A percentile compares a stretch with the other conserved stretches of the same genome.
Conservation (phyloP, 1,140 invertebrate species). For the Tetranychus urticae region DNA sequence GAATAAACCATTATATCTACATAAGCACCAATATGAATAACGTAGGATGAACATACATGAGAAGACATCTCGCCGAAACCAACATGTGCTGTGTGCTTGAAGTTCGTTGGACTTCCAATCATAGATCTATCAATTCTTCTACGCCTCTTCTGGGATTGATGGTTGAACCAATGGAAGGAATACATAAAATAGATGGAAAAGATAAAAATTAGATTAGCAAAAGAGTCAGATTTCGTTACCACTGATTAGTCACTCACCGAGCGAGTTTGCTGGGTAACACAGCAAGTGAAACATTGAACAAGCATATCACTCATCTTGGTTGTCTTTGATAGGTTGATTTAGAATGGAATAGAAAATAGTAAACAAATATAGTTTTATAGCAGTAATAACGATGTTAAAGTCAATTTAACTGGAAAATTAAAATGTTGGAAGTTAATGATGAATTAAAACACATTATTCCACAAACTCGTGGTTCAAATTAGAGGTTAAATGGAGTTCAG, state of each 20-base stretch:
- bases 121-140: constrained; percentile 65
- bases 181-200: neutral
- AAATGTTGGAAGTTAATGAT: neutral
- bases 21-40: neutral
- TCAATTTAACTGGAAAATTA: neutral
- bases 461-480: no score
- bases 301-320: constrained; percentile 36
- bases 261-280: constrained; percentile 36
- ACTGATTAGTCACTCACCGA: constrained; percentile 19
- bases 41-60: constrained; percentile 10
- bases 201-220: constrained; percentile 1
- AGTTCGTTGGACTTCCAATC: constrained; percentile 75
- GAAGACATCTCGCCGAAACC: constrained; percentile 54
- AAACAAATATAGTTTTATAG: neutral
- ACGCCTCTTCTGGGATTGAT: constrained; percentile 25
- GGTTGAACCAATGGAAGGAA: constrained; percentile 1
- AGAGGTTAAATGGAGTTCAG: no score
- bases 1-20: no score
- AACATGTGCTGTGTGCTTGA: constrained; percentile 70
- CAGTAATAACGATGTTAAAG: neutral
- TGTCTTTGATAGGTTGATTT: neutral
- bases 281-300: constrained; percentile 62
- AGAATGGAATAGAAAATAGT: neutral
- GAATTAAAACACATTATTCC: neutral
- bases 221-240: constrained; percentile 15